A percentile compares a stretch with the other conserved stretches of the same genome.
Evolutionary conservation across 1,140 invertebrate genomes (phyloP).

Genomic region (Brachystomella parvula): DNA sequence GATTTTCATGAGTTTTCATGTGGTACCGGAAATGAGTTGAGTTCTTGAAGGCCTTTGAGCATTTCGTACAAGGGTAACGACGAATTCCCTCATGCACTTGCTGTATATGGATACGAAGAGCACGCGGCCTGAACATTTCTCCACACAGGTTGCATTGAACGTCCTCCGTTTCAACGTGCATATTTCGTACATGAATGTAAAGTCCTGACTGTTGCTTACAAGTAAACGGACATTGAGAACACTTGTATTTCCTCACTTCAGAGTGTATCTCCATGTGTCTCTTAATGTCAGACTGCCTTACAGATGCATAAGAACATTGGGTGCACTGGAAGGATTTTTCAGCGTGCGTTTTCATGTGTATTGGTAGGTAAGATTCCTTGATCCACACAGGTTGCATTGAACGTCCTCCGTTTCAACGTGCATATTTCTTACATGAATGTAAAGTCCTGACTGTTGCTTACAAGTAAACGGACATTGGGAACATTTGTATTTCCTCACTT

Average conservation of each 20-base stretch:
- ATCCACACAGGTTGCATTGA: not conserved
- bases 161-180: not conserved
- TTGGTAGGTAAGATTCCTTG: no score
- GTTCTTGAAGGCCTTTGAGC: not conserved
- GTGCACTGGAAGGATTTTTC: no score
- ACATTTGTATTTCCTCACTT: not conserved
- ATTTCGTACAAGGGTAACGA: not conserved
- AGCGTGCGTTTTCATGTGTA: no score
- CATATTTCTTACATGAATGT: not conserved
- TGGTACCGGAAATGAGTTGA: not conserved
- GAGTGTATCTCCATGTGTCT: not conserved
- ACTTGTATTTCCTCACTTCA: not conserved
- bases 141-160: not conserved
- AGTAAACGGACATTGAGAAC: not conserved
- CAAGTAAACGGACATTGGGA: not conserved
- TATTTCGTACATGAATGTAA: not conserved
- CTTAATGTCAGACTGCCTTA: no score
- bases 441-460: not conserved
- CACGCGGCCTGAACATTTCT: not conserved
- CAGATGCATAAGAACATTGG: no score
- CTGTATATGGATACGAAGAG: not conserved
- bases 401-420: not conserved
- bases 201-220: not conserved
- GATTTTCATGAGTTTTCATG: slow-evolving; percentile 1
- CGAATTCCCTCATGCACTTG: not conserved